These are phyloP conservation scores for Aplysia californica DNA, from an alignment of 1,140 invertebrate species.

Conservation along the genomic window DNA sequence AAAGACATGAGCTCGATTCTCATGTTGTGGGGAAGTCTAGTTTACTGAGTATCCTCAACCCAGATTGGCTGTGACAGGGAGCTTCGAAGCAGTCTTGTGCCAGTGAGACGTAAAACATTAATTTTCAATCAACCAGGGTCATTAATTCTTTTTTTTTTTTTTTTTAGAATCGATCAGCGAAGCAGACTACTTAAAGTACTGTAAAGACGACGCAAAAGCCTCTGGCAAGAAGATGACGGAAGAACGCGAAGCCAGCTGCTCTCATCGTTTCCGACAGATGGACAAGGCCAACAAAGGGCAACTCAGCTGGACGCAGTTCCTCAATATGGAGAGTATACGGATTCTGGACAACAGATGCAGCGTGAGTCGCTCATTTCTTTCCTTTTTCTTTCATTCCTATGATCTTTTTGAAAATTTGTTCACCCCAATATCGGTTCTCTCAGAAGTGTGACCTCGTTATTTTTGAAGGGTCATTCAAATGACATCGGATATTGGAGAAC, in stretches of 20 bases:
- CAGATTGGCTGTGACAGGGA: not conserved
- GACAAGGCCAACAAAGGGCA: not conserved
- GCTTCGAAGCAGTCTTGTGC: not conserved
- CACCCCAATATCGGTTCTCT: too few relatives aligned
- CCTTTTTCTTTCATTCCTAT: not conserved
- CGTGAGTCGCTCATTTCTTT: not conserved
- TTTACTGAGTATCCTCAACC: not conserved
- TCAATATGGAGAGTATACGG: not conserved
- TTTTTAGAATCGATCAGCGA: conserved; percentile 1
- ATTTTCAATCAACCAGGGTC: not conserved
- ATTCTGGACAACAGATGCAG: not conserved
- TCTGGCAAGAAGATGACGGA: not conserved
- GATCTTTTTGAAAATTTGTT: not conserved
- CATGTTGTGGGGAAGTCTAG: not conserved
- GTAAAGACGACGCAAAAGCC: not conserved
- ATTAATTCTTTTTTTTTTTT: not conserved
- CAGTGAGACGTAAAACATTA: not conserved
- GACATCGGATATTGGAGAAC: too few relatives aligned
- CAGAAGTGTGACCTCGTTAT: too few relatives aligned
- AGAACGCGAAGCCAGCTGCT: not conserved
- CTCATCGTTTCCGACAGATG: not conserved
- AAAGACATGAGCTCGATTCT: not conserved
- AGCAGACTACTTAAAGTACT: not conserved
- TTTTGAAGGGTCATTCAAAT: too few relatives aligned
- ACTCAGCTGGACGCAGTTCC: not conserved